phyloP scores from a whole-genome alignment of 2,113 vertebrate genomes.

The Catagonus wagneri region DNA sequence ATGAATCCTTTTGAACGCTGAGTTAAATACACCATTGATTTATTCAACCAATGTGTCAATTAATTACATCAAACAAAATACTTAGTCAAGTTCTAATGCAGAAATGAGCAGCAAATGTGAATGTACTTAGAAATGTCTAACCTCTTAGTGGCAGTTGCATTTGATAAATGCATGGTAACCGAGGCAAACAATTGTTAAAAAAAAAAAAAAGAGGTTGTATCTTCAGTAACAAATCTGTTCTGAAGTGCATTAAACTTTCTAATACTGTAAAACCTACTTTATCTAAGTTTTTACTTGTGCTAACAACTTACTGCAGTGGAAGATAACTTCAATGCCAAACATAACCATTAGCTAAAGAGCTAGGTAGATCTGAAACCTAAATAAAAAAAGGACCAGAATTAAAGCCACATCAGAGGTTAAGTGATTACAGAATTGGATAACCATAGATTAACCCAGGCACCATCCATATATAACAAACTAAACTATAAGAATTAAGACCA shows the following conservation, averaged over 20 bases:
- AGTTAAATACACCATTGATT: conserved; percentile 36
- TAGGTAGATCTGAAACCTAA: not conserved
- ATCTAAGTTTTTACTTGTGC: not conserved
- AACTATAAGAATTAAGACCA: not conserved
- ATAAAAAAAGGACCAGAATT: not conserved
- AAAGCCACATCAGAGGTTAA: not conserved
- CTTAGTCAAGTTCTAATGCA: conserved; percentile 33
- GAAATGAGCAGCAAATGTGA: not conserved
- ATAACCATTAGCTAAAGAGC: conserved; percentile 19
- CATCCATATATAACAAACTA: not conserved
- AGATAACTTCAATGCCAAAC: not conserved
- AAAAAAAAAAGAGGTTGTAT: not conserved
- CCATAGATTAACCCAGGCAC: not conserved
- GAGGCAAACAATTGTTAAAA: not conserved
- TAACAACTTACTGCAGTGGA: conserved; percentile 10
- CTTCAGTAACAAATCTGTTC: not conserved
- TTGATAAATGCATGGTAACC: not conserved
- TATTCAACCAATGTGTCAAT: conserved; percentile 57
- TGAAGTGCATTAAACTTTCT: not conserved
- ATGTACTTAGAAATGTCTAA: not conserved
- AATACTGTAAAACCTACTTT: conserved; percentile 12
- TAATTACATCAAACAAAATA: not conserved
- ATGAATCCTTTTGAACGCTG: conserved; percentile 18
- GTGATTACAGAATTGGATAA: not conserved
- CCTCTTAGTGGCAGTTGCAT: too few species aligned